Base-by-base conservation (phyloP, 2,888 invertebrate species). In the Dendrolimus houi region DNA sequence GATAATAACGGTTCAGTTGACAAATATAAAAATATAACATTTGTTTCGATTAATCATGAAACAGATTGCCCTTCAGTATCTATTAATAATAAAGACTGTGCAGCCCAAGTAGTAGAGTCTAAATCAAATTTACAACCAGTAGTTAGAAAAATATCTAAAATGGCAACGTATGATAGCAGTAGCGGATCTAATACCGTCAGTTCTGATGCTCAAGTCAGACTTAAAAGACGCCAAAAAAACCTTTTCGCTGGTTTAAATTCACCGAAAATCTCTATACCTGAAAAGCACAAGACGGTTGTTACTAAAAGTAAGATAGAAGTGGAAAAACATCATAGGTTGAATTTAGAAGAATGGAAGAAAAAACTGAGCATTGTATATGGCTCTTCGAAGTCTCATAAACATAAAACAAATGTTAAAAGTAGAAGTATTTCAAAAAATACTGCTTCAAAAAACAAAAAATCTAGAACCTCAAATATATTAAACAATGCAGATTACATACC, bases 401-500 rank as follows among this genome's bases (percentile, higher is more conserved):
- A 12, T n/a, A 54, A 53, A 52, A 14, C 41, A 52, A 52, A 54
- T 9, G 8, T 29, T 14, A 58, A 56, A 54, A 54, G 59, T 14
- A 80, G 69, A 64, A 67, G 54, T 42, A 68, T 61, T 55, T 12
- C 13, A 59, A 70, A 62, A 61, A 65, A 69, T 60, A 54, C 9
- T 9, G 64, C 63, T 52, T 63, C 63, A 74, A 74, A 65, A 71
- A 69, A 62, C 57, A 55, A 12, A 64, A 67, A 63, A 12, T 12
- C 9, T 12, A 58, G 52, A 56, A 67, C 62, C 57, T 55, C 62
- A 7, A 61, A 56, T 55, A 60, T 56, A 1, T 64, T 79, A 29
- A 86, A 85, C 62, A 85, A 84, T 60, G 61, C 72, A 12, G 84
- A 87, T 55, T 91, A 91, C 64, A 87, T 91, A 66, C 91, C 91